These are phyloP conservation scores for Cacoxenus indagator DNA, from an alignment of 2,888 invertebrate genomes.

Conservation along the genomic window DNA sequence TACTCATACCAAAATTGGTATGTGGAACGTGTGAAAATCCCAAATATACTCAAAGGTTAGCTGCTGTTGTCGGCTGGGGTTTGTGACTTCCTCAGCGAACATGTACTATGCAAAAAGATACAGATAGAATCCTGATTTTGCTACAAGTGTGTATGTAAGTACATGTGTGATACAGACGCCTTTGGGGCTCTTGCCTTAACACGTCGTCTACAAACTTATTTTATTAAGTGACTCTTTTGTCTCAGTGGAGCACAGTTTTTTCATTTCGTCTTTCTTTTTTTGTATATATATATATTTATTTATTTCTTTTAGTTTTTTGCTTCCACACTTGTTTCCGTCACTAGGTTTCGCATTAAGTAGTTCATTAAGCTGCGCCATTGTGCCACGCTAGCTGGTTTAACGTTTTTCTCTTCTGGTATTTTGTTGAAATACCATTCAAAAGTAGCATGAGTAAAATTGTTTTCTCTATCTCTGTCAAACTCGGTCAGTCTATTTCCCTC, in stretches of 20 bases:
- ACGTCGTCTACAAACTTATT: not conserved
- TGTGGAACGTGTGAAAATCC: conserved; percentile 20
- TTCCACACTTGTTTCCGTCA: conserved; percentile 44
- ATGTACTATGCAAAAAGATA: too few relatives aligned
- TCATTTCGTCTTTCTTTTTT: too few relatives aligned
- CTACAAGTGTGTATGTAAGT: not conserved
- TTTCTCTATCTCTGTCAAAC: too few relatives aligned
- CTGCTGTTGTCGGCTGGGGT: not conserved
- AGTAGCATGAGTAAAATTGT: conserved; percentile 56
- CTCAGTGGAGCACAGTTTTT: not conserved
- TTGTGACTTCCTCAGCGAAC: not conserved
- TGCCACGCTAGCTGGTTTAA: not conserved
- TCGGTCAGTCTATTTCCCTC: too few relatives aligned
- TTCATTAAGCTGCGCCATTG: conserved; percentile 45
- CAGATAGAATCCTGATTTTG: too few relatives aligned
- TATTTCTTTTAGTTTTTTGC: too few relatives aligned
- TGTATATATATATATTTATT: too few relatives aligned
- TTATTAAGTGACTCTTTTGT: not conserved
- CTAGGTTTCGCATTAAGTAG: conserved; percentile 46
- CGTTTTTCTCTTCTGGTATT: not conserved
- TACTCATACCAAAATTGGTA: conserved; percentile 3
- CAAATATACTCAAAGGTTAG: not conserved
- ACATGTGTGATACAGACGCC: not conserved
- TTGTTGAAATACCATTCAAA: conserved; percentile 21
- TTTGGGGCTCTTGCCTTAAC: not conserved